These are phyloP conservation scores for Drosophila mettleri DNA, from an alignment of 2,888 invertebrate genomes.

Conservation along the genomic window DNA sequence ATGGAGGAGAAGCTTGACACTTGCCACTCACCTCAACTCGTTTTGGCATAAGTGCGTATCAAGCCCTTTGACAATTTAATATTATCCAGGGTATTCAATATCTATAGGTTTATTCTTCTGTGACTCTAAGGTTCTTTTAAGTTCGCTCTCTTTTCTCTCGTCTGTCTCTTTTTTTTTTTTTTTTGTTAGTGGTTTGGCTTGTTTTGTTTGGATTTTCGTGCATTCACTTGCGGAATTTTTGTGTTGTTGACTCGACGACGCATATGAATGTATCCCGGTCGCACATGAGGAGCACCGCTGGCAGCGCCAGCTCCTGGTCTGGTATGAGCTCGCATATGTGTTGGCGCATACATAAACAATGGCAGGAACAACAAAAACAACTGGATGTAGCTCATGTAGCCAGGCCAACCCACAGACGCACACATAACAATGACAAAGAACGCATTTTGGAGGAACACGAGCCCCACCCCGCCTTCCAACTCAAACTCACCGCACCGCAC, in stretches of 20 bases:
- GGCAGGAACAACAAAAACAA: slow-evolving; percentile 60
- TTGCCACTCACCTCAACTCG: neutral
- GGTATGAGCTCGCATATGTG: slow-evolving; percentile 69
- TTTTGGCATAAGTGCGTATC: neutral
- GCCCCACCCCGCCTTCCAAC: neutral
- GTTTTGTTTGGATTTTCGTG: slow-evolving; percentile 78
- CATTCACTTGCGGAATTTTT: slow-evolving; percentile 79
- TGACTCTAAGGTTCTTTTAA: slow-evolving; percentile 34
- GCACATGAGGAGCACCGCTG: slow-evolving; percentile 29
- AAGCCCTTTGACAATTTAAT: neutral
- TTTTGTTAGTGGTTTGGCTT: slow-evolving; percentile 48
- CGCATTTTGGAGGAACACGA: slow-evolving; percentile 56
- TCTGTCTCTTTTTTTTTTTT: slow-evolving; percentile 6
- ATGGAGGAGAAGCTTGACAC: too few species aligned
- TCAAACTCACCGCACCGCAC: neutral
- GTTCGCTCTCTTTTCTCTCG: slow-evolving; percentile 10
- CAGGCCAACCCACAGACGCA: slow-evolving; percentile 34
- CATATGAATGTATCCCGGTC: slow-evolving; percentile 72
- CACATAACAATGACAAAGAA: slow-evolving; percentile 78
- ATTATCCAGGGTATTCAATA: slow-evolving; percentile 26
- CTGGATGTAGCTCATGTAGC: neutral
- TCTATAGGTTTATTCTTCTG: slow-evolving; percentile 27
- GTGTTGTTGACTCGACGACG: slow-evolving; percentile 78
- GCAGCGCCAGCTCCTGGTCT: neutral
- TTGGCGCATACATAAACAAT: slow-evolving; percentile 79